A percentile compares a stretch with the other conserved stretches of the same genome.
phyloP scores from a whole-genome alignment of 2,113 vertebrate genomes.

The Physeter macrocephalus region DNA sequence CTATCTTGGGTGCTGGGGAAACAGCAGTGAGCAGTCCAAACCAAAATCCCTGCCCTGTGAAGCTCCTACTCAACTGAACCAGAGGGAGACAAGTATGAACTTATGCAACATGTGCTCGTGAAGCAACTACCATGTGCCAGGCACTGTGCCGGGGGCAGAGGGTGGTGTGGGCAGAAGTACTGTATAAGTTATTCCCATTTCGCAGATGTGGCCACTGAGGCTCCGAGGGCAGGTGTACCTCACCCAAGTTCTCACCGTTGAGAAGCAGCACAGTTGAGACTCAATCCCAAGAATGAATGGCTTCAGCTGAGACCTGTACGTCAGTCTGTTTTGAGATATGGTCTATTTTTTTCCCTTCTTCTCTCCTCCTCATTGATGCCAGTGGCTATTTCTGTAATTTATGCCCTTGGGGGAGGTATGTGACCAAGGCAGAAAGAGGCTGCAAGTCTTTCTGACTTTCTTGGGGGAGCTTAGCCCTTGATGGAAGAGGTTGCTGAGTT shows the following conservation, averaged over 20 bases:
- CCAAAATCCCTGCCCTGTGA: not conserved
- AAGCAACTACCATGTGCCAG: no score
- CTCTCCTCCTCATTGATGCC: not conserved
- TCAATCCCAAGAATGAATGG: not conserved
- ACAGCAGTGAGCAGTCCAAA: not conserved
- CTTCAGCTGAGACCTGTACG: not conserved
- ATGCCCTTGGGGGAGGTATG: not conserved
- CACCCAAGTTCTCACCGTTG: not conserved
- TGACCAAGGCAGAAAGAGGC: not conserved
- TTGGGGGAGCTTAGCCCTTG: not conserved
- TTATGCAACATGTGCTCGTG: not conserved
- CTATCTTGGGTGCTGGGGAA: not conserved
- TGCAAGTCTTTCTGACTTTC: not conserved
- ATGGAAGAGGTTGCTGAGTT: not conserved
- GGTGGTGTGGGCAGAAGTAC: not conserved
- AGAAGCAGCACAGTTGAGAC: not conserved
- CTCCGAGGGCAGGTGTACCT: not conserved
- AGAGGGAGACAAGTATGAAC: not conserved
- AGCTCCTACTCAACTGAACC: not conserved
- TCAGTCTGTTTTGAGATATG: not conserved
- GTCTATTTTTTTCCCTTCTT: not conserved
- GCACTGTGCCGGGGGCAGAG: not conserved
- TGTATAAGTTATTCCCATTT: not conserved
- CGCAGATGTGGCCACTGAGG: not conserved
- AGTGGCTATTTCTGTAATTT: not conserved